Conservation (phyloP, 1,140 invertebrate genomes). For the Brachionus plicatilis region DNA sequence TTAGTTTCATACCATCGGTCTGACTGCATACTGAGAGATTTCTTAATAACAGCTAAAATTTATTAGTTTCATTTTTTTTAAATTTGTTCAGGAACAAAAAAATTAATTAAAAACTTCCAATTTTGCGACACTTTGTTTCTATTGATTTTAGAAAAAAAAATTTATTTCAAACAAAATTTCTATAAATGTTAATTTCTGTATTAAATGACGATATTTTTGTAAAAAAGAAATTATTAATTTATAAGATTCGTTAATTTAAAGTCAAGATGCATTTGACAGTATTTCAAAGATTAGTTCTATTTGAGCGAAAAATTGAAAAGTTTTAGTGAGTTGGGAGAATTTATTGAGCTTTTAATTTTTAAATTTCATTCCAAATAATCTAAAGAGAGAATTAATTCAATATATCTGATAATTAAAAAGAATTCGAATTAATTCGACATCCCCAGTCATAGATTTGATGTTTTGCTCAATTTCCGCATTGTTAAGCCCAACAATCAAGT, state of each 20-base stretch:
- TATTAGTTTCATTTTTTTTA: neutral
- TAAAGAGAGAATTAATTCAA: neutral
- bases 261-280: neutral
- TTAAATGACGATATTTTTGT: neutral
- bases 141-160: neutral
- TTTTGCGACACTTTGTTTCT: neutral
- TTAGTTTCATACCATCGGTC: neutral
- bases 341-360: neutral
- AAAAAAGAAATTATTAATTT: neutral
- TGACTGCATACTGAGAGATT: neutral
- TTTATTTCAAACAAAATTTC: neutral
- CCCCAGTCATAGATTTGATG: neutral
- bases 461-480: neutral
- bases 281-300: neutral
- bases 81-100: neutral
- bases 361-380: neutral
- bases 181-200: neutral
- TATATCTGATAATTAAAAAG: neutral
- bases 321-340: neutral
- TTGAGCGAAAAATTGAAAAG: neutral
- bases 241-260: neutral
- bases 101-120: slow-evolving; percentile 14
- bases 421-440: neutral
- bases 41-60: neutral
- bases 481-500: neutral